Conservation (phyloP, 1,140 invertebrate species). For the Cyclargus thomasi region DNA sequence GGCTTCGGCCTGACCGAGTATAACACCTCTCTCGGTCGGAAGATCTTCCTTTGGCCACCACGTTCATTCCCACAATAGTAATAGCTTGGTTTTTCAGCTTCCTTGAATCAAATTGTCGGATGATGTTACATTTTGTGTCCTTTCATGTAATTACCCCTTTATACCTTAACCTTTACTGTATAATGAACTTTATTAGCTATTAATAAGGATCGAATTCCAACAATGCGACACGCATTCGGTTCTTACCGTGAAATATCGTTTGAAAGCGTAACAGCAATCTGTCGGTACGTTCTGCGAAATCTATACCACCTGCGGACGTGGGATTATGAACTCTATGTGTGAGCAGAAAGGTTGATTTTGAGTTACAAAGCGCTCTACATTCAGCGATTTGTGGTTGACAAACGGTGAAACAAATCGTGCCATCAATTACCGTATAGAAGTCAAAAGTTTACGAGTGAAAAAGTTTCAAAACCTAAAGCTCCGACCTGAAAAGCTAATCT, state of each 20-base stretch:
- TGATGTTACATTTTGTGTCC: not conserved
- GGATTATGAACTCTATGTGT: not conserved
- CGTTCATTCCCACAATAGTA: too few species aligned
- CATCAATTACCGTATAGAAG: conserved; percentile 2
- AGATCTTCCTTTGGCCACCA: too few species aligned
- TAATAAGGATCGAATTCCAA: not conserved
- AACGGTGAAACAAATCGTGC: not conserved
- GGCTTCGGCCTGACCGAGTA: too few species aligned
- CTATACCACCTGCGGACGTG: not conserved
- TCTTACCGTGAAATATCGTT: not conserved
- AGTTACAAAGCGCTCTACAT: not conserved
- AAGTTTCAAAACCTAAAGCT: too few species aligned
- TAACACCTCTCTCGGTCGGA: too few species aligned
- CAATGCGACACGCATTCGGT: not conserved
- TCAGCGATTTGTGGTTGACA: not conserved
- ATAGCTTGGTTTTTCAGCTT: not conserved
- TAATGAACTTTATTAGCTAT: not conserved
- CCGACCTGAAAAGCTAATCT: too few species aligned
- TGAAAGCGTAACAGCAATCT: conserved; percentile 2
- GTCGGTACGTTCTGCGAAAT: not conserved
- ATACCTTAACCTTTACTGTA: not conserved
- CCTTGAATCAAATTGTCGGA: not conserved
- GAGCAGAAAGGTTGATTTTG: not conserved
- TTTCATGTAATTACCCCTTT: not conserved
- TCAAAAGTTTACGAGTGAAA: too few species aligned